Evolutionary conservation across 2,113 vertebrate species (phyloP).

Genomic region (Actenoides lindsayi): DNA sequence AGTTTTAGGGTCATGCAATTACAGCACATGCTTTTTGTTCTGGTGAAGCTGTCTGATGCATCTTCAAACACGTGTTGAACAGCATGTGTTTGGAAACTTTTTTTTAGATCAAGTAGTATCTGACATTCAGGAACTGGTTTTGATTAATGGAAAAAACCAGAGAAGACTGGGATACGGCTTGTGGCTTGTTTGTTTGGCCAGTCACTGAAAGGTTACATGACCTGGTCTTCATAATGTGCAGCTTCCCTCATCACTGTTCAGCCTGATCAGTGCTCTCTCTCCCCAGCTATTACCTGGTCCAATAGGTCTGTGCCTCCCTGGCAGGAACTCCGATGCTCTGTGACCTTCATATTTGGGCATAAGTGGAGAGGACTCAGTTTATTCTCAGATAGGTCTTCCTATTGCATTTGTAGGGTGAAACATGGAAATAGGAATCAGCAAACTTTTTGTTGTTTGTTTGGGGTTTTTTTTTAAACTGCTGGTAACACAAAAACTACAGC

Average conservation of each 20-base stretch:
- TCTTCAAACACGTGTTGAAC: neutral
- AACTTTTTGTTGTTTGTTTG: neutral
- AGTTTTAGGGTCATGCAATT: neutral
- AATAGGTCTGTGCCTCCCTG: neutral
- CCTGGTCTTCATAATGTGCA: neutral
- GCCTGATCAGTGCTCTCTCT: neutral
- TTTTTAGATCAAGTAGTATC: neutral
- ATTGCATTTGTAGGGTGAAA: neutral
- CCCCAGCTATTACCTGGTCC: neutral
- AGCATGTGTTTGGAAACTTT: neutral
- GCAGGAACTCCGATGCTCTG: neutral
- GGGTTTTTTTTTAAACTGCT: neutral
- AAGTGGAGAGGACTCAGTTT: neutral
- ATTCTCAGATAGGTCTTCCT: neutral
- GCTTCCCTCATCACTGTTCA: neutral
- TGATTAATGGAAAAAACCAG: neutral
- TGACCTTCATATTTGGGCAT: neutral
- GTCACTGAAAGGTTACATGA: neutral
- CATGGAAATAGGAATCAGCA: neutral
- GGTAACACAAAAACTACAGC: neutral
- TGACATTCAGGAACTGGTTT: neutral
- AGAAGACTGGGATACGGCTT: neutral
- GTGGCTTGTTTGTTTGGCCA: neutral
- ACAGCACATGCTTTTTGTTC: neutral
- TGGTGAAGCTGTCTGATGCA: neutral